Evolutionary conservation across 2,797 vertebrate genomes (phyloP), one percentile per base, ranked within the genome.

Genomic region (Diglossa cyanea): DNA sequence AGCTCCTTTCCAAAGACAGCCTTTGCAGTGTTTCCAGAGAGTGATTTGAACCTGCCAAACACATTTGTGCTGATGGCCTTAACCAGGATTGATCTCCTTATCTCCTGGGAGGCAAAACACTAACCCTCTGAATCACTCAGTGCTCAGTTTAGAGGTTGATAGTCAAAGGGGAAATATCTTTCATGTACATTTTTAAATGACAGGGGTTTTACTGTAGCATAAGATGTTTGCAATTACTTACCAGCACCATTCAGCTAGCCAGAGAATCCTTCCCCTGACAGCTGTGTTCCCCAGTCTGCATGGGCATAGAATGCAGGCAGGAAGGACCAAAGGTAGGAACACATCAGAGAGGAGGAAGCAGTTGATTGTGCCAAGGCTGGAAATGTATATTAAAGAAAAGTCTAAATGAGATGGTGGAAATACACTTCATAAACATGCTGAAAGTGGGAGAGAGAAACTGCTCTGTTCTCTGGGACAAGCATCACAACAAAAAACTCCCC

Each of bases 1-100:
- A 73, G 42, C 72, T 88, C 54, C 47, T 66, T 77, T 65, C 55
- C 35, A 53, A 74, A 92, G n/a, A 23, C 40, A 80, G 66, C 39
- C 58, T 63, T 84, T 88, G 80, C 66, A 44, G 3, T 39, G 30
- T 62, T 93, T 83, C 84, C 66, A 75, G 76, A 39, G 84, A 70
- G 35, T 51, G 26, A 65, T 80, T 90, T 82, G 50, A 94, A 77
- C 65, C 91, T 96, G 93, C 88, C 92, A 93, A 81, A 95, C 71
- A 68, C 91, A 91, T 87, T 87, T 91, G 68, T 91, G 92, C 89
- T 94, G 82, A 93, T 78, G 79, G 66, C 89, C 51, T 93, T 93
- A 93, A 94, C 84, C 79, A 81, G 84, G 77, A 88, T 88, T 93
- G 94, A 90, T 97, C 81, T 90, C 62, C 70, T 89, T 86, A 84